Evolutionary conservation across 2,888 invertebrate genomes (phyloP), one percentile per base, ranked within the genome.

Genomic region (Lapara coniferarum): DNA sequence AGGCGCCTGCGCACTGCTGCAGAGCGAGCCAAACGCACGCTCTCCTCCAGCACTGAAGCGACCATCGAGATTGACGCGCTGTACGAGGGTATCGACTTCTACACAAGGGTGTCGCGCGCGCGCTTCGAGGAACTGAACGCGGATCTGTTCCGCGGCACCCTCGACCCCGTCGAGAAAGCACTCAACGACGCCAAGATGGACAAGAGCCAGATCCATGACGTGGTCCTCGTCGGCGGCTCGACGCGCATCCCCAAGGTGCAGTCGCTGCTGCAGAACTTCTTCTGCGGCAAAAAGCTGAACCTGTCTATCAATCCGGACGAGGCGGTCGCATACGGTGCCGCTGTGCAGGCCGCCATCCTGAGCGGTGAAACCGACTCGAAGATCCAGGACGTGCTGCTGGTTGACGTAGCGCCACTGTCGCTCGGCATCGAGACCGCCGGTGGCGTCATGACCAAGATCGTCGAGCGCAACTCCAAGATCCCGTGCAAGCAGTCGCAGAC

Each of bases 141-240:
- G 6, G 96, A 96, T 81, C 88, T 96, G 63, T 97, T 97, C 94
- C 92, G 96, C 66, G 93, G 94, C 19, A 97, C 97, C 0, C 85
- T 97, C 72, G 95, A 96, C 66, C 97, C 97, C 0, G 97, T 97
- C 0, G 97, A 97, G 81, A 96, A 96, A 79, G 97, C 97, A 0
- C 89, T 97, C 37, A 94, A 94, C 66, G 97, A 97, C 82, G 97
- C 97, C 0, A 96, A 97, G 82, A 89, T 97, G 89, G 97, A 97
- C 88, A 97, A 97, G 83, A 90, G 94, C 55, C 94, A 95, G 74
- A 96, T 97, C 73, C 95, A 97, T 82, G 97, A 97, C 78, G 96
- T 97, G 3, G 97, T 97, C 0, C 91, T 97, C 51, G 97, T 97
- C 53, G 97, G 97, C 14, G 97, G 97, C 30, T 97, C 97, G 0